These are phyloP conservation scores for Mimachlamys varia DNA, from an alignment of 2,888 invertebrate species.

Conservation along the genomic window DNA sequence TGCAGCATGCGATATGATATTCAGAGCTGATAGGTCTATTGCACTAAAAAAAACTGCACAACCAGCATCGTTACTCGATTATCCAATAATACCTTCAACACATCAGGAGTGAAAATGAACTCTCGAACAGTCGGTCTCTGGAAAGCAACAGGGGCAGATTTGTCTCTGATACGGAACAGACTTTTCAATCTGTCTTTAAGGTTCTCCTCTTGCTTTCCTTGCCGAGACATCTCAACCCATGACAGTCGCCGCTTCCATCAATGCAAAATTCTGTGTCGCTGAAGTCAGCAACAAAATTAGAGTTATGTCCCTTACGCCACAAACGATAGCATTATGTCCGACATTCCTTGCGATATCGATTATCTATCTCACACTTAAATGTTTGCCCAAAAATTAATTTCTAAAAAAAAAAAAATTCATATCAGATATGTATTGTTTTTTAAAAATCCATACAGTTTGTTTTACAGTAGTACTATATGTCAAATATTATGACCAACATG, in stretches of 20 bases:
- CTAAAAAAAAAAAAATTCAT: no score
- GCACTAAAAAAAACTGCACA: no score
- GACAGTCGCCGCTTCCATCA: background rate
- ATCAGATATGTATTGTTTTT: no score
- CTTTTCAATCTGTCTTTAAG: constrained; percentile 70
- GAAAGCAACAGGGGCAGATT: constrained; percentile 54
- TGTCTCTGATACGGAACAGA: constrained; percentile 66
- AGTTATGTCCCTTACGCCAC: background rate
- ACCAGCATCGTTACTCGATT: background rate
- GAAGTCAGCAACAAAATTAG: background rate
- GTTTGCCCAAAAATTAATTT: no score
- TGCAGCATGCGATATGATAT: no score
- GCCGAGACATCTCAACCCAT: background rate
- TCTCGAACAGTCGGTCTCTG: constrained; percentile 83
- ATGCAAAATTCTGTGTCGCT: background rate
- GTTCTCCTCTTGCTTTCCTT: constrained; percentile 58
- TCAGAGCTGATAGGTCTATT: no score
- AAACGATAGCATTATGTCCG: background rate
- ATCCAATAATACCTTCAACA: constrained; percentile 84
- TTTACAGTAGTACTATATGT: no score
- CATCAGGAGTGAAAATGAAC: constrained; percentile 88
- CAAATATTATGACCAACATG: no score
- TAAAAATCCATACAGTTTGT: no score
- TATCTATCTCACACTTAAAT: no score
- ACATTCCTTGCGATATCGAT: no score